These are phyloP conservation scores for Gymnothorax reevesii DNA, from an alignment of 2,797 vertebrate species.

Conservation along the genomic window DNA sequence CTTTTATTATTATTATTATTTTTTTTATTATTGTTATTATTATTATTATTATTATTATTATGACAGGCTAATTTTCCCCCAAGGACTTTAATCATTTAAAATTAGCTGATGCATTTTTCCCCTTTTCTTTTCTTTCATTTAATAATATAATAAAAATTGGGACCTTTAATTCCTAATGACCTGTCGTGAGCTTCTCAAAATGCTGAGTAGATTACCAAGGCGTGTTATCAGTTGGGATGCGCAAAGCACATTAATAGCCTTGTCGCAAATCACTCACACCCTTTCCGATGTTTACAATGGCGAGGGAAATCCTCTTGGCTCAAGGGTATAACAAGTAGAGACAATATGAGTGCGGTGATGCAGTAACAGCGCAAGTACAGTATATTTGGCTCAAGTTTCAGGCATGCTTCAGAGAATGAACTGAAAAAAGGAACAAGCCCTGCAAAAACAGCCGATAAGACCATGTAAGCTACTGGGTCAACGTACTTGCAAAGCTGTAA, in stretches of 20 bases:
- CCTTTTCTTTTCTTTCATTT: too few species aligned
- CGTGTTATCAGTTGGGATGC: slow-evolving; percentile 50
- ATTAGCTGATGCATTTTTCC: slow-evolving; percentile 1
- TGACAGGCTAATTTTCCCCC: not conserved
- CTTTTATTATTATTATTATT: too few species aligned
- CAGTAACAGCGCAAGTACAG: slow-evolving; percentile 27
- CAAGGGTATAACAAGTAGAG: slow-evolving; percentile 59
- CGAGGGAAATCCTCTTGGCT: slow-evolving; percentile 59
- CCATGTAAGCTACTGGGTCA: not conserved
- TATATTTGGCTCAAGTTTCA: slow-evolving; percentile 18
- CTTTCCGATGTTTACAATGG: slow-evolving; percentile 74
- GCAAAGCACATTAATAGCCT: slow-evolving; percentile 54
- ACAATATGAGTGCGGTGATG: slow-evolving; percentile 43
- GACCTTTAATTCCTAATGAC: slow-evolving; percentile 13
- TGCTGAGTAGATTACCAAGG: slow-evolving; percentile 45
- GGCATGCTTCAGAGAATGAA: not conserved
- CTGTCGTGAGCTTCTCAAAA: slow-evolving; percentile 47
- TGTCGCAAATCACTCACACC: slow-evolving; percentile 65
- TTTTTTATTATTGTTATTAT: too few species aligned
- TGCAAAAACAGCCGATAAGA: not conserved
- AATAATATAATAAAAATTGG: not conserved
- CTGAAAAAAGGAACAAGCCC: not conserved
- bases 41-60: not conserved
- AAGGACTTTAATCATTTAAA: slow-evolving; percentile 28
- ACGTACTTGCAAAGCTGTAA: not conserved